Percentiles rank a stretch among this genome's conserved stretches.
Evolutionary conservation across 2,888 invertebrate species (phyloP).

Genomic region (Hydraecia micacea): DNA sequence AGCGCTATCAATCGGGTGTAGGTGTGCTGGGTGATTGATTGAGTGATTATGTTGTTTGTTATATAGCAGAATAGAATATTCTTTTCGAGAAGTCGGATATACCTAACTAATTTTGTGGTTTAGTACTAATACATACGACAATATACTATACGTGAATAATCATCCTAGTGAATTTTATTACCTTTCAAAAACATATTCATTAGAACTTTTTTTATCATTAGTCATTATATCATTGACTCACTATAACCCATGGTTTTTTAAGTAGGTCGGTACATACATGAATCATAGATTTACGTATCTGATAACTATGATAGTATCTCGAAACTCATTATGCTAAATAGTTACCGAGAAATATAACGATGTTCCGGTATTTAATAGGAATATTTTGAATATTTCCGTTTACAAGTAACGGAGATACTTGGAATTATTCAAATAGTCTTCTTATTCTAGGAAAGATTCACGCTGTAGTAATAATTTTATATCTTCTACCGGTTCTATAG

Average conservation of each 20-base stretch:
- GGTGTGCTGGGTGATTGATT: slow-evolving; percentile 23
- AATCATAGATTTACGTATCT: slow-evolving; percentile 46
- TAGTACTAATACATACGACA: not conserved
- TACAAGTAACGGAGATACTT: not conserved
- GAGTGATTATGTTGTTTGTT: slow-evolving; percentile 10
- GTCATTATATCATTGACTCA: slow-evolving; percentile 39
- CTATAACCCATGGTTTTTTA: not conserved
- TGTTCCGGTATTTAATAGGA: slow-evolving; percentile 40
- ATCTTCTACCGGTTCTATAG: not conserved
- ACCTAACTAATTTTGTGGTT: slow-evolving; percentile 3
- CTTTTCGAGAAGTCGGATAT: not conserved
- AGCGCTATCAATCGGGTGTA: slow-evolving; percentile 13
- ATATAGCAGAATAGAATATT: not conserved
- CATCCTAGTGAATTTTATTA: not conserved
- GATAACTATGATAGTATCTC: slow-evolving; percentile 40
- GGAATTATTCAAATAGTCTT: slow-evolving; percentile 8
- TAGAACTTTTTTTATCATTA: slow-evolving; percentile 18
- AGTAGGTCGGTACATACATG: slow-evolving; percentile 18
- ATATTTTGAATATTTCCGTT: slow-evolving; percentile 24
- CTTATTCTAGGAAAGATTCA: slow-evolving; percentile 23
- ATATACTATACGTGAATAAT: not conserved
- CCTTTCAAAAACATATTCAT: slow-evolving; percentile 8
- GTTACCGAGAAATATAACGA: slow-evolving; percentile 33
- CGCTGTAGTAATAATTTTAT: not conserved
- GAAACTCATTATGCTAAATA: slow-evolving; percentile 54